Evolutionary conservation across 2,888 invertebrate genomes (phyloP), one percentile per base, ranked within the genome.

Genomic region (Metopia argyrocephala): DNA sequence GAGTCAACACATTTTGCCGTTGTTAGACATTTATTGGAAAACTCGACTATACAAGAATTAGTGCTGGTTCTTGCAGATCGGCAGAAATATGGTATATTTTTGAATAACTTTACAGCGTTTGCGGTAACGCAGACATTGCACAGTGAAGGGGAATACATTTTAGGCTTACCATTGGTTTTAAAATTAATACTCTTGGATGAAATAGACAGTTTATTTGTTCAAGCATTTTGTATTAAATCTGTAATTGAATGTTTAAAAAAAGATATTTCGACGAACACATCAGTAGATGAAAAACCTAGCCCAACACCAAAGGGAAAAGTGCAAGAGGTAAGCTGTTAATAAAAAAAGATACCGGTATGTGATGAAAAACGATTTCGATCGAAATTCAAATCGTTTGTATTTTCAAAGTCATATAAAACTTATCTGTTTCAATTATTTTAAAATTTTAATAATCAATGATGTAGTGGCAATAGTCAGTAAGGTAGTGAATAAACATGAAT

Each of bases 131-230:
- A 98, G 87, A 92, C 93, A 71, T 94, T 96, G 85, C 90, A 98
- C 73, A 93, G 94, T 86, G 91, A 92, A 38, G 91, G 94, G 71
- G 92, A 96, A 86, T 95, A 91, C 88, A 91, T 91, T 52, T 91
- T 92, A 76, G 98, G 98, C 18, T 94, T 96, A 0, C 93, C 94
- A 89, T 91, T 97, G 18, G 96, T 96, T 0, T 92, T 93, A 71
- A 91, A 96, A 76, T 90, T 96, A 76, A 97, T 98, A 96, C 91
- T 98, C 28, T 97, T 98, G 90, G 97, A 98, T 91, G 96, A 98
- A 85, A 93, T 93, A 85, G 92, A 92, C 12, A 93, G 96, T 91
- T 93, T 93, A 3, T 92, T 97, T 21, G 92, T 94, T 3, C 93
- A 93, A 83, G 90, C 93, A 38, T 90, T 98, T 57, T 93, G 94